Evolutionary conservation across 2,113 vertebrate genomes (phyloP).

Genomic region (Lota lota): DNA sequence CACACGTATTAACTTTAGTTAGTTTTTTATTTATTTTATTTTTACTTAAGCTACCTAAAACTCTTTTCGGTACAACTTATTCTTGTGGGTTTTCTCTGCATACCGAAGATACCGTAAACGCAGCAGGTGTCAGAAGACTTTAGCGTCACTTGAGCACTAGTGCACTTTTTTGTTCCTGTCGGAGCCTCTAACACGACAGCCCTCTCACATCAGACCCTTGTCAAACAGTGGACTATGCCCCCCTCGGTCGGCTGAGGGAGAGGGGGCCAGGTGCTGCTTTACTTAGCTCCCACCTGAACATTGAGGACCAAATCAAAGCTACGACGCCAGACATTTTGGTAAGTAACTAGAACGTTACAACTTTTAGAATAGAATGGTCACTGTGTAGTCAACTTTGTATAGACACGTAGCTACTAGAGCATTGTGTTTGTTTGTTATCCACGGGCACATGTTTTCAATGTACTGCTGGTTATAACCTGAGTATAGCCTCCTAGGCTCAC

Average conservation of each 20-base stretch:
- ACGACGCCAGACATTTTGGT: no score
- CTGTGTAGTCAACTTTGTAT: no score
- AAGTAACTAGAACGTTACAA: no score
- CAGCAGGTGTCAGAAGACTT: not conserved
- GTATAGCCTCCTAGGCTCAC: not conserved
- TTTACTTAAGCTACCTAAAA: no score
- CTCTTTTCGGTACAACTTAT: no score
- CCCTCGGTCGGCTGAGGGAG: constrained; percentile 55
- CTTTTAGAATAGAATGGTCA: no score
- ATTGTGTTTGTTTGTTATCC: not conserved
- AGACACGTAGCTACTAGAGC: no score
- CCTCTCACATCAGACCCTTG: not conserved
- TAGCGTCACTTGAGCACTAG: not conserved
- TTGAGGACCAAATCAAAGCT: no score
- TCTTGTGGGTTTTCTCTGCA: constrained; percentile 7
- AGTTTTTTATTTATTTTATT: no score
- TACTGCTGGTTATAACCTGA: no score
- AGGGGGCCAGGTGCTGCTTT: constrained; percentile 41
- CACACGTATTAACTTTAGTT: no score
- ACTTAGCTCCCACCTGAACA: constrained; percentile 8
- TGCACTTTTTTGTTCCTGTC: constrained; percentile 4
- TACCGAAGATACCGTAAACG: constrained; percentile 3
- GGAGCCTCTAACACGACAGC: constrained; percentile 4
- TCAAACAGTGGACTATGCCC: constrained; percentile 63
- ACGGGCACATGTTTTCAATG: no score